Evolutionary conservation across 1,140 invertebrate genomes (phyloP).

Genomic region (Manduca sexta): DNA sequence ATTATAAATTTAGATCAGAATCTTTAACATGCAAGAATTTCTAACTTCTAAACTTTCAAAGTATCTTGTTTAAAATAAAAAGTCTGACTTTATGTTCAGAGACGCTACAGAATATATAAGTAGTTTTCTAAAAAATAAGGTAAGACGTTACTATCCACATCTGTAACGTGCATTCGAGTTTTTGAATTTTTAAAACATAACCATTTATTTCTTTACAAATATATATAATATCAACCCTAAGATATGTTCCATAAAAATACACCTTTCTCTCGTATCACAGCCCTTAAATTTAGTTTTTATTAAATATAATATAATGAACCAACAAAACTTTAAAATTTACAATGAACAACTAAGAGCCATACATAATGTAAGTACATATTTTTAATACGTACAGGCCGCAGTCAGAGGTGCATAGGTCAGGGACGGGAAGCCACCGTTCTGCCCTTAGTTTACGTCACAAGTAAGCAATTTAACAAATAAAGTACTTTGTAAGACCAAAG

Average conservation of each 20-base stretch:
- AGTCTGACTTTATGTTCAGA: too few relatives aligned
- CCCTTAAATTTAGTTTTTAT: conserved; percentile 47
- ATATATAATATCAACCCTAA: conserved; percentile 2
- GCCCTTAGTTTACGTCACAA: background rate
- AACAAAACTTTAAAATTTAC: conserved; percentile 65
- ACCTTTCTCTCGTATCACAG: conserved; percentile 61
- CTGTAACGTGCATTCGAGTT: background rate
- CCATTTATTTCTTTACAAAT: background rate
- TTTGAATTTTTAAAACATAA: background rate
- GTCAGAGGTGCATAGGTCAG: conserved; percentile 2
- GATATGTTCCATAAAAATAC: conserved; percentile 57
- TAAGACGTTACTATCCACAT: too few relatives aligned
- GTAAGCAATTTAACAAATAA: background rate
- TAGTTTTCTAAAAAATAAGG: background rate
- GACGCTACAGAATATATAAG: background rate
- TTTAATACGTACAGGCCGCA: conserved; percentile 32
- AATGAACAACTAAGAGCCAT: conserved; percentile 38
- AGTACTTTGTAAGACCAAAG: conserved; percentile 5
- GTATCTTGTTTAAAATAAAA: too few relatives aligned
- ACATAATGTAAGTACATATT: conserved; percentile 40
- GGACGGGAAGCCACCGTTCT: background rate
- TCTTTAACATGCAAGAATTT: too few relatives aligned
- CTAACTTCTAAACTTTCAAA: too few relatives aligned
- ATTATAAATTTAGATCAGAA: too few relatives aligned
- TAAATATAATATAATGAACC: conserved; percentile 28